These are phyloP conservation scores for Netelia fuscicornis DNA, from an alignment of 2,888 invertebrate genomes.

Conservation along the genomic window DNA sequence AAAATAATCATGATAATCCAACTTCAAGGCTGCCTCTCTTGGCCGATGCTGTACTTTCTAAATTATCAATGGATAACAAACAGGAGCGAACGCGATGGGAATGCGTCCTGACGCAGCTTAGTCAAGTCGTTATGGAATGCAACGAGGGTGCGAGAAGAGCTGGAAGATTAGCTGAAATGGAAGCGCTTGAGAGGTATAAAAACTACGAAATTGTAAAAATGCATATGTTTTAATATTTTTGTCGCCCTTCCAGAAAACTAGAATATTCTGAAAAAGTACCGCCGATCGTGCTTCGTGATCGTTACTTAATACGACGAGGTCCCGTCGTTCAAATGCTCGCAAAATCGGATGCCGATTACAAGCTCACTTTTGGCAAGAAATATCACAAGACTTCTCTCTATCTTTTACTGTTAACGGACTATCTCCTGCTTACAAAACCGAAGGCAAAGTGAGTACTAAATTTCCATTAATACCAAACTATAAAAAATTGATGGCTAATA, in stretches of 20 bases:
- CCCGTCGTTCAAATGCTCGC: slow-evolving; percentile 92
- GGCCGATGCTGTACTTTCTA: slow-evolving; percentile 82
- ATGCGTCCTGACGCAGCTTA: slow-evolving; percentile 78
- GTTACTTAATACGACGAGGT: slow-evolving; percentile 94
- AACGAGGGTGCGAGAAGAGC: slow-evolving; percentile 97
- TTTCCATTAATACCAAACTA: neutral
- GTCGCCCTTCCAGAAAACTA: slow-evolving; percentile 84
- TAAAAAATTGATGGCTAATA: slow-evolving; percentile 4
- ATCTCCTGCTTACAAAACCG: slow-evolving; percentile 93
- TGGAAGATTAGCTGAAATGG: slow-evolving; percentile 95
- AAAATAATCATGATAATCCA: neutral
- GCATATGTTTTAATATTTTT: neutral
- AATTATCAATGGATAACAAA: slow-evolving; percentile 77
- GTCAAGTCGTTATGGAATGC: slow-evolving; percentile 94
- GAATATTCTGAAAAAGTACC: slow-evolving; percentile 89
- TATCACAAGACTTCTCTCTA: slow-evolving; percentile 91
- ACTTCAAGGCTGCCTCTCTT: slow-evolving; percentile 79
- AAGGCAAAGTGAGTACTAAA: slow-evolving; percentile 86
- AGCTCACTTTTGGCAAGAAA: slow-evolving; percentile 94
- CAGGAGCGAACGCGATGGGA: slow-evolving; percentile 80
- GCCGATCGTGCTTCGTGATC: slow-evolving; percentile 84
- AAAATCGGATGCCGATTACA: slow-evolving; percentile 90
- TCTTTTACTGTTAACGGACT: slow-evolving; percentile 96
- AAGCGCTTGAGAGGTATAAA: slow-evolving; percentile 87
- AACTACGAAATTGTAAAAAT: neutral